Base-by-base conservation (phyloP, 2,113 vertebrate genomes). In the Callipepla californica region DNA sequence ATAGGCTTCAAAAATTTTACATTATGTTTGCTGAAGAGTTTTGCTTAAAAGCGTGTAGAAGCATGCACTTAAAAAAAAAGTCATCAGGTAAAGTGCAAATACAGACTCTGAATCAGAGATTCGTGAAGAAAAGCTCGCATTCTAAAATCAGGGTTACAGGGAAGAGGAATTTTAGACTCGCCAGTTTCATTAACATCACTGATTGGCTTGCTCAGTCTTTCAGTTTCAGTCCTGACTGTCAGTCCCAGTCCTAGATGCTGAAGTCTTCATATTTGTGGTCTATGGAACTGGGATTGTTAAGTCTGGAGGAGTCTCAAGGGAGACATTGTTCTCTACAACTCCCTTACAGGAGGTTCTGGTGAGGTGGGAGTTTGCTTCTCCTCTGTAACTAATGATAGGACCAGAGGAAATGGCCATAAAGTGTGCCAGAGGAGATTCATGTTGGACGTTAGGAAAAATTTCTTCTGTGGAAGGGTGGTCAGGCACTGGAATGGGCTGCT, bases 191-290 rank as follows among this genome's bases (percentile, higher is more conserved):
- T 79, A 9, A 38, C 38, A 13, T 68, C 25, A 4, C 1, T 6
- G 9, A 2, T 28, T 68, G 67, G 7, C 13, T 79, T 82, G 9
- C 38, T 13, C 55, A 42, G 11, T 89, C 14, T 19, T 81, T 82
- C 73, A 66, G 17, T 72, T 55, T 70, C 32, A 47, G 32, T 70
- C 26, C 20, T 69, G 21, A 15, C 32, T 59, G 6, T 76, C 36
- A 34, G 2, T 83, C 7, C 40, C n/a, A 18, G 44, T 78, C 44
- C 17, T 40, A 48, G 30, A 25, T 80, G 12, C 25, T 48, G 28
- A 79, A 42, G 12, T 28, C 8, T 50, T 38, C 4, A 0, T 67
- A 13, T 75, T 45, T 6, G 6, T 58, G 1, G 1, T 23, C 1
- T 67, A 9, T 58, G 30, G 25, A 28, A 16, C 25, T 28, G 50